phyloP scores from a whole-genome alignment of 2,888 invertebrate genomes.

The Muschampia plurimacula region DNA sequence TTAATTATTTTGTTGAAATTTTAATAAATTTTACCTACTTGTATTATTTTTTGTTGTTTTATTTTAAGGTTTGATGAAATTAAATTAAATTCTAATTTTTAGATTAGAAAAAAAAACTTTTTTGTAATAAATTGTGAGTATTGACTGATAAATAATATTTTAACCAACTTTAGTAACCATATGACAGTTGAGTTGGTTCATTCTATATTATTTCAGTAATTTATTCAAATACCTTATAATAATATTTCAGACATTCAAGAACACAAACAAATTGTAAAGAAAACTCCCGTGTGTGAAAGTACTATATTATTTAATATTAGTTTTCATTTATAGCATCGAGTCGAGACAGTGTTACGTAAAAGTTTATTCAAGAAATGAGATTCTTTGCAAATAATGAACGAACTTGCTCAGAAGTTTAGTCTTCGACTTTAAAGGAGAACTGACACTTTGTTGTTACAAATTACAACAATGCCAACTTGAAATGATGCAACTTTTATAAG shows the following conservation, averaged over 20 bases:
- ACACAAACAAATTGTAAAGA: background rate
- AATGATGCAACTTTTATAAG: constrained; percentile 20
- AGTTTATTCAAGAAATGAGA: constrained; percentile 31
- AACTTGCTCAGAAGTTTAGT: constrained; percentile 29
- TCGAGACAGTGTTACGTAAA: constrained; percentile 25
- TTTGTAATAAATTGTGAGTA: too few relatives aligned
- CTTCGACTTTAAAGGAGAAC: constrained; percentile 23
- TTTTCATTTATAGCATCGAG: constrained; percentile 18
- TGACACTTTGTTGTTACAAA: constrained; percentile 30
- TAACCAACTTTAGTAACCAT: too few relatives aligned
- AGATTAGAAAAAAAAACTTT: too few relatives aligned
- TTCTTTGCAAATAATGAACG: constrained; percentile 27
- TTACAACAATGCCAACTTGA: constrained; percentile 23
- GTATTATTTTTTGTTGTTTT: too few relatives aligned
- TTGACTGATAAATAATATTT: too few relatives aligned
- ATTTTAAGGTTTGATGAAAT: too few relatives aligned
- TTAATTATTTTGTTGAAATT: too few relatives aligned
- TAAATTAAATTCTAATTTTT: too few relatives aligned
- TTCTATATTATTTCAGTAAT: too few relatives aligned
- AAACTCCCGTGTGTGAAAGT: constrained; percentile 21
- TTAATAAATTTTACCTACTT: too few relatives aligned
- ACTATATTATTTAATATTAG: constrained; percentile 13
- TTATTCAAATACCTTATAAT: background rate
- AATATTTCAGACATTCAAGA: background rate
- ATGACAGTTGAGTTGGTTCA: too few relatives aligned